Conservation (phyloP, 2,797 vertebrate species). For the Gymnothorax reevesii region DNA sequence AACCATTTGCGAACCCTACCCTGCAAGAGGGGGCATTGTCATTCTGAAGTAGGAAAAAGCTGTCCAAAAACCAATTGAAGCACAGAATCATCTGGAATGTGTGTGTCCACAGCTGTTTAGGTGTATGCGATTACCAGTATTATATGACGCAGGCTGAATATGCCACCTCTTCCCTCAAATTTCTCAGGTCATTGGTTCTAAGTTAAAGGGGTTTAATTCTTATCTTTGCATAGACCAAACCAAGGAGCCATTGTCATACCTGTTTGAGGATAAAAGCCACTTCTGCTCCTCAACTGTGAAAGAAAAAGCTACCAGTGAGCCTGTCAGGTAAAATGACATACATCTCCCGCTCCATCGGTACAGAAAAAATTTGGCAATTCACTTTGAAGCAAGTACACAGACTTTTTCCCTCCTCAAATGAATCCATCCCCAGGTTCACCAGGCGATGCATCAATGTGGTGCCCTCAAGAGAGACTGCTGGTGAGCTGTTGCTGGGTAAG, state of each 20-base stretch:
- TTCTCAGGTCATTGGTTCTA: no score
- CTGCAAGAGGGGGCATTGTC: no score
- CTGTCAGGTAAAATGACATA: constrained; percentile 80
- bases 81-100: no score
- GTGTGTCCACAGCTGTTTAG: no score
- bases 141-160: no score
- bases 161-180: no score
- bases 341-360: neutral
- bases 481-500: constrained; percentile 92
- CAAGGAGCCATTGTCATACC: constrained; percentile 84
- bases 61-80: no score
- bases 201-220: neutral
- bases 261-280: constrained; percentile 97
- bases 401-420: neutral
- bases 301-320: constrained; percentile 98
- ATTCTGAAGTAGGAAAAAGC: no score
- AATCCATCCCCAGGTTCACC: constrained; percentile 80
- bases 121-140: no score
- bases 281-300: constrained; percentile 97
- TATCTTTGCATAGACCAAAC: constrained; percentile 71
- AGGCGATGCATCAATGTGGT: constrained; percentile 92
- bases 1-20: no score
- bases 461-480: constrained; percentile 92
- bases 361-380: neutral
- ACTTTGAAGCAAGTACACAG: neutral